Evolutionary conservation across 2,113 vertebrate genomes (phyloP).

Genomic region (Mus pahari): DNA sequence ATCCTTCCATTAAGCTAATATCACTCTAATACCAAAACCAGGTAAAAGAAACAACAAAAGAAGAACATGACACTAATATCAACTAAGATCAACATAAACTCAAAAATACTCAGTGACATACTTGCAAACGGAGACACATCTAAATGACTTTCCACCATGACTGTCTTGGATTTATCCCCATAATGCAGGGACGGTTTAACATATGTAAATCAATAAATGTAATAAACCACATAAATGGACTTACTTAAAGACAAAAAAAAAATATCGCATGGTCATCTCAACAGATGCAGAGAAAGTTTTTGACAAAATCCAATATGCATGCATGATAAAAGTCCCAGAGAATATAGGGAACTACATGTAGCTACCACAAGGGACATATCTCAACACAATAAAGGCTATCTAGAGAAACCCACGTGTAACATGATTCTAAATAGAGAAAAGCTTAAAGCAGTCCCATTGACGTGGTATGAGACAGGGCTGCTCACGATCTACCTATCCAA

Average conservation of each 20-base stretch:
- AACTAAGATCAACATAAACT: background rate
- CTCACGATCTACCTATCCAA: background rate
- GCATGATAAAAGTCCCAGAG: background rate
- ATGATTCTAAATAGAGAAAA: background rate
- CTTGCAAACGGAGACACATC: background rate
- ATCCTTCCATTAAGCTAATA: background rate
- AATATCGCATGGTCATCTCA: background rate
- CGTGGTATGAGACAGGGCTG: background rate
- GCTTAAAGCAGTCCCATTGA: background rate
- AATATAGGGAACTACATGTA: background rate
- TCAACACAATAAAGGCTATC: background rate
- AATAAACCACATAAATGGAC: background rate
- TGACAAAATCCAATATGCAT: background rate
- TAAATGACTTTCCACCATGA: background rate
- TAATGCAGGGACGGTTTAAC: background rate
- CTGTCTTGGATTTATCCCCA: background rate
- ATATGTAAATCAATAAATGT: background rate
- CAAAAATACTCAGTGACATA: background rate
- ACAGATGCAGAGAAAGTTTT: background rate
- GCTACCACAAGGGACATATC: background rate
- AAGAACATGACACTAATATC: background rate
- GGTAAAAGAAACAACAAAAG: background rate
- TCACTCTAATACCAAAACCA: background rate
- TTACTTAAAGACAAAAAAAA: background rate
- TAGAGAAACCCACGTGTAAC: background rate